These are phyloP conservation scores for Myotis pilosus DNA, from an alignment of 2,797 vertebrate species.

Conservation along the genomic window DNA sequence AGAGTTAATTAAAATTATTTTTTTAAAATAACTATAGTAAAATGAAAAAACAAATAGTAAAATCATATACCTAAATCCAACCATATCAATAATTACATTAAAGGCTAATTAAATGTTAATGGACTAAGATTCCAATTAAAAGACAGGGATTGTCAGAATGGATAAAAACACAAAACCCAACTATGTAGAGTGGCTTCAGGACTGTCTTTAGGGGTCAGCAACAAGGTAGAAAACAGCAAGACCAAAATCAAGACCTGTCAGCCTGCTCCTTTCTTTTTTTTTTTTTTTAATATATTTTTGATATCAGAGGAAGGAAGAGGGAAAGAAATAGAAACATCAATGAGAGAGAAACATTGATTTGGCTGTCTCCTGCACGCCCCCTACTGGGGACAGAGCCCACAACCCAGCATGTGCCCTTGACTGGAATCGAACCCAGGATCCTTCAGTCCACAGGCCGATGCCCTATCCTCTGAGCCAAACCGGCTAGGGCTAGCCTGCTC, in stretches of 20 bases:
- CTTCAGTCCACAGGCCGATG: no score
- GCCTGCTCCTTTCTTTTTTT: no score
- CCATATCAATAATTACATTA: not conserved
- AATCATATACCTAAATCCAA: not conserved
- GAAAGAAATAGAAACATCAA: not conserved
- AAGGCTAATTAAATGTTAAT: not conserved
- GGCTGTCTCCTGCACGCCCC: not conserved
- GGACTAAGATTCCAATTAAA: not conserved
- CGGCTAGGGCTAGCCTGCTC: not conserved
- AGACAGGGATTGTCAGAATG: not conserved
- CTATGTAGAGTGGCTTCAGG: not conserved
- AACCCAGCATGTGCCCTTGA: not conserved
- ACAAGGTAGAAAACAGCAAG: no score
- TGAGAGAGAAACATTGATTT: not conserved
- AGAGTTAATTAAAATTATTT: not conserved
- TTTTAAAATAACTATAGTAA: not conserved
- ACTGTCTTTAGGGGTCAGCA: no score
- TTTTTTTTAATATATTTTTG: no score
- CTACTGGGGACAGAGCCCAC: not conserved
- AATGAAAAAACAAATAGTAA: not conserved
- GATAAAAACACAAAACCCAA: not conserved
- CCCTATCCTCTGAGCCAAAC: not conserved
- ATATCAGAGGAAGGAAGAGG: not conserved
- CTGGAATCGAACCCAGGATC: not conserved
- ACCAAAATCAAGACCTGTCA: no score